Percentiles rank a stretch among this genome's conserved stretches.
Conservation (phyloP, 2,113 vertebrate genomes). For the Rhinoderma darwinii region DNA sequence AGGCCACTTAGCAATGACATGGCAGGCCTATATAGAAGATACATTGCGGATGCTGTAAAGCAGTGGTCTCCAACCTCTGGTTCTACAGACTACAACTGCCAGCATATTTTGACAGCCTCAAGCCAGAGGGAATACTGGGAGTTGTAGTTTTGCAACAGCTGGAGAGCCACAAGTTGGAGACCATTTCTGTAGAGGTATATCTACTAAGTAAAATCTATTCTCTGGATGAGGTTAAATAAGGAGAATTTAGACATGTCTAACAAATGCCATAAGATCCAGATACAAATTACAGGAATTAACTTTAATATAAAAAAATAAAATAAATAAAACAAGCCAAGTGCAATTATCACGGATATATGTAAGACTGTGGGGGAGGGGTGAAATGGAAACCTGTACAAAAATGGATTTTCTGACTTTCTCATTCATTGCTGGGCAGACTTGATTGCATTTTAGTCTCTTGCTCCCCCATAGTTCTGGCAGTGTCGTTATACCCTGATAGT, state of each 20-base stretch:
- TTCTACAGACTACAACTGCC: no score
- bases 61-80: no score
- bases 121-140: no score
- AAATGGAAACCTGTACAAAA: slow-evolving; percentile 17
- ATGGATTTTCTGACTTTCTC: slow-evolving; percentile 4
- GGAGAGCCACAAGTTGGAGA: no score
- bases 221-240: not conserved
- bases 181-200: not conserved
- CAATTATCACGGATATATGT: slow-evolving; percentile 14
- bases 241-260: not conserved
- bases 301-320: not conserved
- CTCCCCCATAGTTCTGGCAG: slow-evolving; percentile 34
- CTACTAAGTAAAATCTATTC: not conserved
- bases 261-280: slow-evolving; percentile 8
- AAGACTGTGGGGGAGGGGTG: not conserved
- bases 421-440: not conserved
- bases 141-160: no score
- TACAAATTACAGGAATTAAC: slow-evolving; percentile 32
- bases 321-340: slow-evolving; percentile 4
- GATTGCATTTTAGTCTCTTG: not conserved
- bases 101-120: no score
- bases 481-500: slow-evolving; percentile 28
- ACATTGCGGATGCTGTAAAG: no score
- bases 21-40: no score
- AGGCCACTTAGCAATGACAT: no score